phyloP scores from a whole-genome alignment of 2,113 vertebrate genomes.

The Elachura formosa region DNA sequence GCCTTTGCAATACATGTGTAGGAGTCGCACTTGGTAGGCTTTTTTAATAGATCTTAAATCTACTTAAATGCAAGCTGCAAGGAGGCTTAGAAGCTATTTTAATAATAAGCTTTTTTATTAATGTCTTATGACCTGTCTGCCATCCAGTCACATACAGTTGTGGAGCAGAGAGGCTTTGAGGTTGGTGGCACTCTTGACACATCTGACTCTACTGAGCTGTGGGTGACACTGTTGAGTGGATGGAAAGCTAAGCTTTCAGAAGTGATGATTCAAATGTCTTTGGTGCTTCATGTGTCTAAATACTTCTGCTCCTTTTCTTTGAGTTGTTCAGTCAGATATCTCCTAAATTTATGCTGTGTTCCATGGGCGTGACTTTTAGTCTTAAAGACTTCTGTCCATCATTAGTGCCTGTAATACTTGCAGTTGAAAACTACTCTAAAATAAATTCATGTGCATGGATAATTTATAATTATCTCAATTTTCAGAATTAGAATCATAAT shows the following conservation, averaged over 20 bases:
- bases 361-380: neutral
- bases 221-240: neutral
- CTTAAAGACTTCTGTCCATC: neutral
- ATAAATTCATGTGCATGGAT: neutral
- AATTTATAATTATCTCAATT: neutral
- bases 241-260: neutral
- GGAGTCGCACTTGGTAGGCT: neutral
- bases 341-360: neutral
- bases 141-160: neutral
- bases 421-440: neutral
- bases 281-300: neutral
- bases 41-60: slow-evolving; percentile 35
- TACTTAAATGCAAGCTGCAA: slow-evolving; percentile 19
- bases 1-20: neutral
- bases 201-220: neutral
- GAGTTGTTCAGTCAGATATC: neutral
- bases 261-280: neutral
- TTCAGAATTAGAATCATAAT: neutral
- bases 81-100: slow-evolving; percentile 40
- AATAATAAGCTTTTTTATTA: neutral
- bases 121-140: neutral
- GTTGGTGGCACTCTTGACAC: neutral
- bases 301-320: neutral
- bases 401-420: neutral
- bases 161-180: neutral